Evolutionary conservation across 1,140 invertebrate species (phyloP).

Genomic region (Drosophila hydei): DNA sequence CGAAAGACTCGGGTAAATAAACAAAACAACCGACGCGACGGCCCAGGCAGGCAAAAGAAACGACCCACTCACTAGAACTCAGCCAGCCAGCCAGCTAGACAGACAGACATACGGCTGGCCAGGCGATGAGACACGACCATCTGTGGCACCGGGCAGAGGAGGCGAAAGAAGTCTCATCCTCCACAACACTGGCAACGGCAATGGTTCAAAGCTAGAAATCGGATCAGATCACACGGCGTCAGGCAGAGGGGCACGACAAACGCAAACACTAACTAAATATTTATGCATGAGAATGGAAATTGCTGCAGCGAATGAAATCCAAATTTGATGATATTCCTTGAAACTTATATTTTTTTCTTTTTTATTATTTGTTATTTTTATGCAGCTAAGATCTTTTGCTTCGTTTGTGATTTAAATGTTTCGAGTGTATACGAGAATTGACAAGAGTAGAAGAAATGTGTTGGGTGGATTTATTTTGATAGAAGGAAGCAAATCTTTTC

Average conservation of each 20-base stretch:
- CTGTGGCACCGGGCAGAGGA: constrained; percentile 2
- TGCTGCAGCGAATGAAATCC: constrained; percentile 51
- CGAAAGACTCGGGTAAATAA: constrained; percentile 50
- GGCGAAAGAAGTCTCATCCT: constrained; percentile 6
- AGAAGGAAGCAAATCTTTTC: too few relatives aligned
- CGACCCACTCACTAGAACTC: constrained; percentile 38
- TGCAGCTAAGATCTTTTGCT: constrained; percentile 1
- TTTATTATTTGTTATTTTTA: constrained; percentile 16
- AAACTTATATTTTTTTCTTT: constrained; percentile 31
- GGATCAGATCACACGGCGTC: constrained; percentile 29
- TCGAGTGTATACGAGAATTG: constrained; percentile 1
- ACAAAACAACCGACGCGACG: constrained; percentile 29
- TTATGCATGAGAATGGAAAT: constrained; percentile 66
- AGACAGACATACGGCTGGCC: not conserved
- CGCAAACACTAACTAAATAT: constrained; percentile 59
- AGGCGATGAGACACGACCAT: constrained; percentile 20
- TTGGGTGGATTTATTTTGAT: too few relatives aligned
- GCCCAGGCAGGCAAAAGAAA: constrained; percentile 2
- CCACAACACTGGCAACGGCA: not conserved
- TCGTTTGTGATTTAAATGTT: constrained; percentile 16
- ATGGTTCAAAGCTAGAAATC: constrained; percentile 30
- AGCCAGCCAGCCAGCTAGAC: not conserved
- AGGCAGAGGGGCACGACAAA: constrained; percentile 4
- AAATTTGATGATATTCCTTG: constrained; percentile 51
- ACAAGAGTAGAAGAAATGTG: constrained; percentile 1